These are phyloP conservation scores for Stenchaetothrips biformis DNA, from an alignment of 2,888 invertebrate genomes.

Conservation along the genomic window DNA sequence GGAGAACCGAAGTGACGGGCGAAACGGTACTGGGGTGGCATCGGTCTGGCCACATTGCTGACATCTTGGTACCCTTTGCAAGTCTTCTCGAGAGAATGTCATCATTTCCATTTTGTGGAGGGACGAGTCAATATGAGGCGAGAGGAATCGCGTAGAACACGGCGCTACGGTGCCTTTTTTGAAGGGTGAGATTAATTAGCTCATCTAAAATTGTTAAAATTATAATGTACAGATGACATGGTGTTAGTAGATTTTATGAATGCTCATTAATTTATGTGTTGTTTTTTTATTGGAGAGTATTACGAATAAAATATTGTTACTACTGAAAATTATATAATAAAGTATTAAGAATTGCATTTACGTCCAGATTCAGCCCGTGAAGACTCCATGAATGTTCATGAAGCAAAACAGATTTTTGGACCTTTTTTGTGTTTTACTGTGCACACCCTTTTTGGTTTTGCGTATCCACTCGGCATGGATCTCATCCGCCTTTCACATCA, in stretches of 20 bases:
- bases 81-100: neutral
- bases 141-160: neutral
- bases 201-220: slow-evolving; percentile 15
- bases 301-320: slow-evolving; percentile 23
- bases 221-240: slow-evolving; percentile 21
- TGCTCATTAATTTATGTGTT: slow-evolving; percentile 25
- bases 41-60: neutral
- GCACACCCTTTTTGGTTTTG: no score
- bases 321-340: slow-evolving; percentile 25
- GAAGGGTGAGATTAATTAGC: neutral
- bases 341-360: slow-evolving; percentile 8
- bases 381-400: no score
- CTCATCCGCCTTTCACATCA: no score
- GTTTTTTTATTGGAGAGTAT: slow-evolving; percentile 24
- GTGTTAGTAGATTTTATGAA: slow-evolving; percentile 21
- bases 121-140: slow-evolving; percentile 16
- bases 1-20: neutral
- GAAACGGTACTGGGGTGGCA: neutral
- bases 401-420: no score
- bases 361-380: no score
- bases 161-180: neutral
- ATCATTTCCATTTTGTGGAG: slow-evolving; percentile 8
- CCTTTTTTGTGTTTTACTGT: no score
- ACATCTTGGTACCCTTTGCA: neutral
- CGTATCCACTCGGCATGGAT: no score